Base-by-base conservation (phyloP, 37 sponge, comb jelly and placozoan species). In the Diacarnus erythraeanus region DNA sequence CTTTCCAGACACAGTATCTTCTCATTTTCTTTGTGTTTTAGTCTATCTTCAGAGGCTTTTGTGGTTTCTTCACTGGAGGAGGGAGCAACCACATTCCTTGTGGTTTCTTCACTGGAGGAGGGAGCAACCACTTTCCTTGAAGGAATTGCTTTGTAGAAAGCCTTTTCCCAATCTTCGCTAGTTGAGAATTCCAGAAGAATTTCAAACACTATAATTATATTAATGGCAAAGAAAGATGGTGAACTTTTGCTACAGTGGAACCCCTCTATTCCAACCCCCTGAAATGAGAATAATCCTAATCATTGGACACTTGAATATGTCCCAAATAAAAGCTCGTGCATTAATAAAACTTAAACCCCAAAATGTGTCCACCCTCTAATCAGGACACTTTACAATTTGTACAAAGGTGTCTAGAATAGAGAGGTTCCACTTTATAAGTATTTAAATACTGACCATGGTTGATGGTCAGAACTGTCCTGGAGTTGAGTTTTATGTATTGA, bases 381-480 rank as follows among this genome's bases (percentile, higher is more conserved):
- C n/a, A n/a, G n/a, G n/a, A 47, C 51, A 6, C 51, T 47, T 6
- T 47, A 15, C 6, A 47, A 47, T 15, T 12, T 47, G 51, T 15
- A 47, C 6, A 15, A 42, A 5, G 54, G 3, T 58, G 3, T 57
- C 3, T 41, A 5, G 36, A 57, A 39, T 30, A 59, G 3, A 75
- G 33, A 29, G 5, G 17, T 35, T 9, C n/a, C 20, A 59, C 9
- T 61, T 23, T 29, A 23, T 61, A 61, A 6, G 6, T 29, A 61
- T 4, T 6, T 29, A 23, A 6, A 15, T 61, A 10, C 82, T 64
- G 38, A 94, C 95, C 97, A 70, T 96, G 97, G 38, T 87, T 94
- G 23, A 96, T 76, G 8, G 94, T 43, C 18, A 96, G 83, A 9
- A 96, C 95, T 6, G 40, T 84, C 63, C 97, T 77, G 36, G 76